A percentile compares a stretch with the other conserved stretches of the same genome.
Evolutionary conservation across 2,888 invertebrate species (phyloP).

Genomic region (Punctoribates punctum): DNA sequence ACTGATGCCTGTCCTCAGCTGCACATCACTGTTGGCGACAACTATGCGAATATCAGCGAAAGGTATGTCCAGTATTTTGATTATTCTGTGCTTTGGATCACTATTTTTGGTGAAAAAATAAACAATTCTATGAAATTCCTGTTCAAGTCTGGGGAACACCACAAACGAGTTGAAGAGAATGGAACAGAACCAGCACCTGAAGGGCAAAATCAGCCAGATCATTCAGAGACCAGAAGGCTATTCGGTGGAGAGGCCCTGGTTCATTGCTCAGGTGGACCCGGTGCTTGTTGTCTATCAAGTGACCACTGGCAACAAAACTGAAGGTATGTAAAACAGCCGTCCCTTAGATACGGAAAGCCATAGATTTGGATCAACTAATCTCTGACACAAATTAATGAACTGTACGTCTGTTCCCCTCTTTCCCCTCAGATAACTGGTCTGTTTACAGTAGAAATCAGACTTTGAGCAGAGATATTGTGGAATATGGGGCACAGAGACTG

Average conservation of each 20-base stretch:
- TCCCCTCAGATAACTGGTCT: conserved; percentile 8
- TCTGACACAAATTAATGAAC: background rate
- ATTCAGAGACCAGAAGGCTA: background rate
- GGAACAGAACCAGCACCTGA: background rate
- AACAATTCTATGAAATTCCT: background rate
- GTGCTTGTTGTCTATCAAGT: background rate
- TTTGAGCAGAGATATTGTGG: background rate
- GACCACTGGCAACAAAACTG: background rate
- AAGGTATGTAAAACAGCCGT: background rate
- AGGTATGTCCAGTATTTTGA: background rate
- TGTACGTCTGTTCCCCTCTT: background rate
- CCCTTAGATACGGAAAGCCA: background rate
- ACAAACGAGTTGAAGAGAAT: background rate
- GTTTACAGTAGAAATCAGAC: background rate
- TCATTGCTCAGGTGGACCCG: background rate
- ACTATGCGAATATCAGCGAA: conserved; percentile 3
- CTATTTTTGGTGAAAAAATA: background rate
- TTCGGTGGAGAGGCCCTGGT: conserved; percentile 9
- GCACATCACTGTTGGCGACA: background rate
- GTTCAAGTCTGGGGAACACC: background rate
- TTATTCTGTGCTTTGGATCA: no score
- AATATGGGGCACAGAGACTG: background rate
- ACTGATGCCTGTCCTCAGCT: conserved; percentile 10
- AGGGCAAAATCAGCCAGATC: background rate
- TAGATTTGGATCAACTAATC: background rate